phyloP scores from a whole-genome alignment of 2,888 invertebrate species.

The Hydraecia micacea region DNA sequence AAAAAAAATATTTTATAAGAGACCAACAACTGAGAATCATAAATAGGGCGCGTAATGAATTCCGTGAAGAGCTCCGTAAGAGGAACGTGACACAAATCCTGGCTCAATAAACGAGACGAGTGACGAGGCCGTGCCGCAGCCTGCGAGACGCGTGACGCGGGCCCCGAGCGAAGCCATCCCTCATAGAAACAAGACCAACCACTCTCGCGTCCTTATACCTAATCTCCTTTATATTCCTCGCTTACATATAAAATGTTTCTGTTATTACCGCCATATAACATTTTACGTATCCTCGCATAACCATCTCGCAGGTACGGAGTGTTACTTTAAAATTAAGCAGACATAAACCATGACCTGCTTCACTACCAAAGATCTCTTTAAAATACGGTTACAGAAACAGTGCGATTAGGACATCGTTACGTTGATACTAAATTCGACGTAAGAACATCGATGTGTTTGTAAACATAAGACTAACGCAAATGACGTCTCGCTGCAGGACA shows the following conservation, averaged over 20 bases:
- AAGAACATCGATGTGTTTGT: slow-evolving; percentile 79
- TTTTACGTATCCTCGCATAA: slow-evolving; percentile 60
- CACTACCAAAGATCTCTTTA: slow-evolving; percentile 25
- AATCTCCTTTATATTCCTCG: slow-evolving; percentile 66
- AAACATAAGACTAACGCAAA: slow-evolving; percentile 77
- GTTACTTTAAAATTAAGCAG: slow-evolving; percentile 53
- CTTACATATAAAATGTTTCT: slow-evolving; percentile 64
- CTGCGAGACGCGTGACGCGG: slow-evolving; percentile 67
- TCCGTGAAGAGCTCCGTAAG: slow-evolving; percentile 74
- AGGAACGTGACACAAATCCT: slow-evolving; percentile 82
- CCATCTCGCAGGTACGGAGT: slow-evolving; percentile 34
- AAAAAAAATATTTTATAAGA: slow-evolving; percentile 69
- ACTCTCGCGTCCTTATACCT: slow-evolving; percentile 66
- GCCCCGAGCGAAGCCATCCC: slow-evolving; percentile 68
- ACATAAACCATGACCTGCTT: slow-evolving; percentile 54
- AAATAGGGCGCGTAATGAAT: slow-evolving; percentile 78
- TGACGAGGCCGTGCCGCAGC: slow-evolving; percentile 70
- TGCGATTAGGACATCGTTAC: slow-evolving; percentile 26
- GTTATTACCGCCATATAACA: slow-evolving; percentile 66
- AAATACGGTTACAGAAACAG: slow-evolving; percentile 1
- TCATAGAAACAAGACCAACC: slow-evolving; percentile 72
- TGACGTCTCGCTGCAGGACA: slow-evolving; percentile 77
- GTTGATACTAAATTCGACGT: slow-evolving; percentile 45
- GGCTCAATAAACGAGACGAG: slow-evolving; percentile 77
- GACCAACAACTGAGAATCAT: slow-evolving; percentile 70